Base-by-base conservation (phyloP, 2,797 vertebrate genomes). In the Phalloptychus januarius region DNA sequence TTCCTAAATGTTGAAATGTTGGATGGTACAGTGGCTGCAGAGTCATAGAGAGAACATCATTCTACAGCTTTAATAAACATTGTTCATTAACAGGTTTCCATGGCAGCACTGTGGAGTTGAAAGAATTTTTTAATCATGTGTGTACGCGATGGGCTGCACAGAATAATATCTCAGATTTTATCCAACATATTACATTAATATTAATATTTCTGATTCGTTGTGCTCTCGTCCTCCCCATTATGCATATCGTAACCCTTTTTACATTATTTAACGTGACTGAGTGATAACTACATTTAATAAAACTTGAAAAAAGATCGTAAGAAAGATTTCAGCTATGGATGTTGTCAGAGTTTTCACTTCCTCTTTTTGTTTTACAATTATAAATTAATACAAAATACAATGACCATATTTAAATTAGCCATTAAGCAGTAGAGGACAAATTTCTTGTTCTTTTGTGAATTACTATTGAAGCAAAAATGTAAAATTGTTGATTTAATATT, bases 31-130 rank as follows among this genome's bases (percentile, higher is more conserved):
- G 63, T 54, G 46, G 56, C 36, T 70, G 75, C 44, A 15, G 45
- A 54, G 38, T 63, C 75, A 48, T 7, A 56, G 48, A 56, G 48
- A 77, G 65, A 76, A 33, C 44, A 38, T 46, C 74, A 48, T 23
- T 12, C 46, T 36, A 42, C 70, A 16, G 31, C 18, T 72, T 72
- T 63, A 72, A 72, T 78, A 78, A 72, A 63, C 69, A 58, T 23
- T 2, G 15, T 71, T 78, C 76, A 72, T 72, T 72, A 63, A 63
- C 54, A 28, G n/a, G 76, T 78, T 78, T 78, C 76, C 44, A 72
- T 72, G 76, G 70, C 54, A 46, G 71, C 76, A 4, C 31, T 8
- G 10, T 25, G 25, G 23, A 48, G 54, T n/a, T 78, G 36, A 31
- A 69, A 52, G 36, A 58, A 46, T 38, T 56, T 71, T 58, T 61